Evolutionary conservation across 2,797 vertebrate genomes (phyloP), one percentile per base, ranked within the genome.

Genomic region (Peromyscus eremicus): DNA sequence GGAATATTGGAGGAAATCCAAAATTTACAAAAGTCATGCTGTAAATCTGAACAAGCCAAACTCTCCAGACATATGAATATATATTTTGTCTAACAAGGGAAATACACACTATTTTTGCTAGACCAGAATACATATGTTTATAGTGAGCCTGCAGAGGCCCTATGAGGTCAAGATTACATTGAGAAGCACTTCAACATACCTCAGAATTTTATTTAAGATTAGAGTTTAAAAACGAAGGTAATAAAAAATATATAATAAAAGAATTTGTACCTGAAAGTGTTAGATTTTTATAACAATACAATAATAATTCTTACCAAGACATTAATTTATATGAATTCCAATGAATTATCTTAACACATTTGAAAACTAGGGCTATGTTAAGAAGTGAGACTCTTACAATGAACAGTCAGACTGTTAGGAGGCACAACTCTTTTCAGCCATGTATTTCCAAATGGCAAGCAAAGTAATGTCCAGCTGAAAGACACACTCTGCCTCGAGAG

Each of bases 191-290:
- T 57, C 75, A 57, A 94, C 64, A 29, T 71, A 46, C 6, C 10
- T 91, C 21, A 92, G 62, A 83, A 77, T 92, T 71, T 89, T 81
- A 87, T 71, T 2, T 71, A 76, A 71, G 6, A 60, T 75, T 94
- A 73, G 7, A 40, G 81, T 10, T 66, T 87, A 16, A 64, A 27
- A 84, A 93, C 71, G 49, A 90, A 60, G 40, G 71, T 14, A 94
- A 23, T 94, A 66, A 86, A 86, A 86, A 89, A 13, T 37, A 52
- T 52, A 16, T 11, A 16, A 23, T 32, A 81, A 82, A 77, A 82
- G 29, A 86, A 73, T 60, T 37, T 46, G 9, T 83, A 85, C 0
- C 9, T 87, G 27, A n/a, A 21, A n/a, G 4, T 6, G 5, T 32
- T 77, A 1, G 6, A 60, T 7, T 27, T 89, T 95, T 25, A 46